phyloP scores from a whole-genome alignment of 2,888 invertebrate species.

The Epinotia nisella region DNA sequence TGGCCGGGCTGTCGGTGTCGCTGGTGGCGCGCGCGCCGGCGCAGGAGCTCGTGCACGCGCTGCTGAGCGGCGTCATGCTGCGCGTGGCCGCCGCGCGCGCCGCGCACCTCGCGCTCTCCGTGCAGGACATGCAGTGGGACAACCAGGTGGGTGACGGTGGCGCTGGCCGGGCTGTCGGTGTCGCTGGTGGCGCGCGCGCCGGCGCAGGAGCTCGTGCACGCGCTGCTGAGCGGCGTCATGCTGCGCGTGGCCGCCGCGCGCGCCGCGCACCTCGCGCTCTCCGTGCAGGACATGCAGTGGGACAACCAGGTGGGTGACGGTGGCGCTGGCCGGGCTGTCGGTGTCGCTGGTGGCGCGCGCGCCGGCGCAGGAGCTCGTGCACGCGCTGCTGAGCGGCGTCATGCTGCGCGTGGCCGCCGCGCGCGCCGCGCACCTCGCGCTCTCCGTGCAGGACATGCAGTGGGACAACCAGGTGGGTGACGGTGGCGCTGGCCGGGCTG shows the following conservation, averaged over 20 bases:
- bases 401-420: slow-evolving; percentile 6
- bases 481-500: too few relatives aligned
- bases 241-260: too few relatives aligned
- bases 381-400: slow-evolving; percentile 6
- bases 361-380: slow-evolving; percentile 2
- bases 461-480: slow-evolving; percentile 5
- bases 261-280: background rate
- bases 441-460: slow-evolving; percentile 8
- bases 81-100: slow-evolving; percentile 72
- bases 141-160: slow-evolving; percentile 85
- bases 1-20: slow-evolving; percentile 1
- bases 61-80: slow-evolving; percentile 62
- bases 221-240: too few relatives aligned
- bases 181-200: background rate
- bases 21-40: slow-evolving; percentile 13
- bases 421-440: slow-evolving; percentile 8
- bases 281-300: slow-evolving; percentile 8
- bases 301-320: slow-evolving; percentile 2
- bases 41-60: slow-evolving; percentile 12
- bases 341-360: background rate
- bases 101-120: slow-evolving; percentile 64
- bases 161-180: background rate
- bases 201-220: too few relatives aligned
- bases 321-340: too few relatives aligned
- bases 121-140: slow-evolving; percentile 93